Percentiles rank a stretch among this genome's conserved stretches.
These are phyloP conservation scores for Psilopogon haemacephalus DNA, from an alignment of 2,113 vertebrate genomes.

Conservation along the genomic window DNA sequence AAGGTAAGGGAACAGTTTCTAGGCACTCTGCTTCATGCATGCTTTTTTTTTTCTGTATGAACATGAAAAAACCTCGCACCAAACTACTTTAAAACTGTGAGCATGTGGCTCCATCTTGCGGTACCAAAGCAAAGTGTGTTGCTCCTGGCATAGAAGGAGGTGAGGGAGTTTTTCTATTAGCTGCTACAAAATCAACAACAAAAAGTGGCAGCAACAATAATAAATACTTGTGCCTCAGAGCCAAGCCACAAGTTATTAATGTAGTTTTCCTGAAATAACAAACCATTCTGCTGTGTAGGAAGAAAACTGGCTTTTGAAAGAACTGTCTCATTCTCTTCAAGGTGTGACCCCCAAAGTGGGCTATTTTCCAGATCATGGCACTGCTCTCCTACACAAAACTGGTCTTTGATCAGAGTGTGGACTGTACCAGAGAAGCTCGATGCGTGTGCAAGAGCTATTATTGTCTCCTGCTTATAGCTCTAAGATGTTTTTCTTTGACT, in stretches of 20 bases:
- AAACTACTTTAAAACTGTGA: conserved; percentile 7
- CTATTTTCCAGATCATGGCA: rapidly evolving
- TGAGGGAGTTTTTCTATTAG: background rate
- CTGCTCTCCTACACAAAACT: rapidly evolving
- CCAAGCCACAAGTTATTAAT: background rate
- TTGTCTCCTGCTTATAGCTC: background rate
- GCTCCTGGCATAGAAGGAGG: background rate
- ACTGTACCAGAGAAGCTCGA: background rate
- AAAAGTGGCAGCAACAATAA: background rate
- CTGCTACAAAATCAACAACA: background rate
- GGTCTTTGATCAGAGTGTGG: background rate
- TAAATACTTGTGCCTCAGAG: background rate
- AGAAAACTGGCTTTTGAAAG: background rate
- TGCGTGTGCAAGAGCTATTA: background rate
- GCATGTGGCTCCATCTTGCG: conserved; percentile 59
- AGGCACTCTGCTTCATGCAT: background rate
- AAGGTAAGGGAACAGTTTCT: conserved; percentile 34
- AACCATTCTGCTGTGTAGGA: background rate
- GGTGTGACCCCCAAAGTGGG: too few species aligned
- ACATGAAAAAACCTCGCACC: rapidly evolving
- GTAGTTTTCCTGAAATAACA: background rate
- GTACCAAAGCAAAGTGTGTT: background rate
- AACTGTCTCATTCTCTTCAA: background rate
- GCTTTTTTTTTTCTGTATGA: background rate
- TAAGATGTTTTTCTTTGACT: background rate